Percentiles rank a stretch among this genome's conserved stretches.
Conservation (phyloP, 2,888 invertebrate species). For the Epsilonema sp. region DNA sequence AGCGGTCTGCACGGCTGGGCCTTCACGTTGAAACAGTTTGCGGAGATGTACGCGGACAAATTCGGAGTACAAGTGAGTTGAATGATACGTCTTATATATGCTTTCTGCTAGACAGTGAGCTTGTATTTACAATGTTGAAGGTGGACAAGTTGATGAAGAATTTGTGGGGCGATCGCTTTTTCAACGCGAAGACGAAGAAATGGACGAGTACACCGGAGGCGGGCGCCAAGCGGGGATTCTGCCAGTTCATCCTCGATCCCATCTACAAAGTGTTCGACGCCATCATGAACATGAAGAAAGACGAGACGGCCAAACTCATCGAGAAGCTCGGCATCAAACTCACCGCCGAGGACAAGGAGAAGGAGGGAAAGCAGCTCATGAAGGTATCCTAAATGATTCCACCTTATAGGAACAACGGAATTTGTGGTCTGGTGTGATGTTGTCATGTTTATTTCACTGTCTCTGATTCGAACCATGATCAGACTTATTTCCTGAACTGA, state of each 20-base stretch:
- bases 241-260: conserved; percentile 93
- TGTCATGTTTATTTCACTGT: too few species aligned
- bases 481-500: too few species aligned
- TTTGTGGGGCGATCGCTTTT: conserved; percentile 96
- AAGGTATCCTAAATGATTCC: too few species aligned
- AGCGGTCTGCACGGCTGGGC: conserved; percentile 99
- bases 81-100: too few species aligned
- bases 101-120: too few species aligned
- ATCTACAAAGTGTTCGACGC: conserved; percentile 79
- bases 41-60: conserved; percentile 95
- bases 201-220: conserved; percentile 57
- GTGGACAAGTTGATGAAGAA: conserved; percentile 83
- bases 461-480: too few species aligned
- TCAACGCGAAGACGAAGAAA: conserved; percentile 87
- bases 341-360: conserved; percentile 82
- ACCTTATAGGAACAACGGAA: too few species aligned
- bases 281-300: conserved; percentile 84
- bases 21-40: conserved; percentile 96
- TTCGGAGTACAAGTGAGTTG: conserved; percentile 58
- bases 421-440: too few species aligned
- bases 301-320: conserved; percentile 65
- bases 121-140: too few species aligned
- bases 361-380: conserved; percentile 81
- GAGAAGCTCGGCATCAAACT: conserved; percentile 75
- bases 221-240: conserved; percentile 93